Evolutionary conservation across 35 echinoderm and acorn worm genomes (phyloP).

Genomic region (Holothuria glaberrima): DNA sequence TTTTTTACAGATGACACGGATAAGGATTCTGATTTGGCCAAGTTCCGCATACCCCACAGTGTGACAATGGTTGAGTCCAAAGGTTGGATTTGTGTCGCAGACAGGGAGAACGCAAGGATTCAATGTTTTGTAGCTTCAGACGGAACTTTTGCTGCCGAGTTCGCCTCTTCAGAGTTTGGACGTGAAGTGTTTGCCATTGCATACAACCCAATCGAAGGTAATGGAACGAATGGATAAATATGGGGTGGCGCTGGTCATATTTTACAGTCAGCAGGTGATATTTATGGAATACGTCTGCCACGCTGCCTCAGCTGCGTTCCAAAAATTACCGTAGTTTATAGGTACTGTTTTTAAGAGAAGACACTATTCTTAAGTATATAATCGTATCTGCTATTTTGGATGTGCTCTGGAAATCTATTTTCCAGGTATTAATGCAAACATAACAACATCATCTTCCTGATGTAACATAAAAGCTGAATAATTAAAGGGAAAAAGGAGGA

Average conservation of each 20-base stretch:
- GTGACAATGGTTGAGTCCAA: slow-evolving; percentile 78
- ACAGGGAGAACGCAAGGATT: slow-evolving; percentile 92
- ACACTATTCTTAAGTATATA: too few relatives aligned
- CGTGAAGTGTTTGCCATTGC: slow-evolving; percentile 81
- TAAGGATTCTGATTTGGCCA: neutral
- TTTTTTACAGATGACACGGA: slow-evolving; percentile 6
- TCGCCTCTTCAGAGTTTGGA: slow-evolving; percentile 71
- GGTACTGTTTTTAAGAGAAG: too few relatives aligned
- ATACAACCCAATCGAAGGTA: slow-evolving; percentile 77
- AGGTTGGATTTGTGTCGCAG: slow-evolving; percentile 83
- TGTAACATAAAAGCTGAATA: too few relatives aligned
- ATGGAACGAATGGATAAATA: neutral
- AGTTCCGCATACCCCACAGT: slow-evolving; percentile 90
- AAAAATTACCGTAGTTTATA: too few relatives aligned
- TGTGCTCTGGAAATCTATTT: too few relatives aligned
- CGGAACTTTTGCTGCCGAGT: slow-evolving; percentile 64
- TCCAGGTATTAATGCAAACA: too few relatives aligned
- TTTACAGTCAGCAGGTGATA: too few relatives aligned
- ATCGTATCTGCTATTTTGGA: too few relatives aligned
- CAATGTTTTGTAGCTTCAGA: slow-evolving; percentile 81
- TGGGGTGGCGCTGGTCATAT: neutral
- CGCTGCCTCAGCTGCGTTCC: too few relatives aligned
- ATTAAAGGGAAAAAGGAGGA: too few relatives aligned
- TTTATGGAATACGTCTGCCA: too few relatives aligned
- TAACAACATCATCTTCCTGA: too few relatives aligned